phyloP scores from a whole-genome alignment of 2,113 vertebrate species.

The Antidorcas marsupialis region DNA sequence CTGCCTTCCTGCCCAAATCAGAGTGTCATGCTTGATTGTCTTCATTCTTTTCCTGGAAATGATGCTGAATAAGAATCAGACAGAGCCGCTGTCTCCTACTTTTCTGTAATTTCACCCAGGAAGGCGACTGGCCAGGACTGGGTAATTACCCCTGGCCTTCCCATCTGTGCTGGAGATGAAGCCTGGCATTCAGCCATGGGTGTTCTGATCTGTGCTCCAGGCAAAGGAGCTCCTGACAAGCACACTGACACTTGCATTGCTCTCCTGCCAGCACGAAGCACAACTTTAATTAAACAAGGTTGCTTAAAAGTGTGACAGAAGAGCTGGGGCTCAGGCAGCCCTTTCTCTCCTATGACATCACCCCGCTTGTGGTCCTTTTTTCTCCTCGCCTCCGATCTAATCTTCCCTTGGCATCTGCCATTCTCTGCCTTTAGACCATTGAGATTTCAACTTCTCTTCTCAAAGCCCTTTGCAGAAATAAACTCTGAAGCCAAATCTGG shows the following conservation, averaged over 20 bases:
- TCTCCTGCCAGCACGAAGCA: conserved; percentile 59
- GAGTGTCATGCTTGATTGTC: neutral
- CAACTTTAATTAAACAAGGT: conserved; percentile 75
- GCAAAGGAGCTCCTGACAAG: conserved; percentile 70
- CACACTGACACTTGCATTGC: conserved; percentile 72
- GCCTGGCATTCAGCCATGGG: conserved; percentile 50
- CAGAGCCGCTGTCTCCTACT: conserved; percentile 15
- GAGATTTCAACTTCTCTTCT: conserved; percentile 43
- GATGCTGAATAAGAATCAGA: conserved; percentile 33
- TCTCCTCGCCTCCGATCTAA: neutral
- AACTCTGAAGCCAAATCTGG: neutral
- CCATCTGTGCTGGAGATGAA: conserved; percentile 64
- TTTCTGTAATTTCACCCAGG: conserved; percentile 58
- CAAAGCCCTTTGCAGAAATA: conserved; percentile 50
- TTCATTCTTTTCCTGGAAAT: conserved; percentile 37
- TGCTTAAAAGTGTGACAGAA: conserved; percentile 63
- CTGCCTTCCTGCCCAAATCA: neutral
- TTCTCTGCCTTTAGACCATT: conserved; percentile 48
- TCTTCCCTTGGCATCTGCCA: conserved; percentile 27
- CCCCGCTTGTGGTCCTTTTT: neutral
- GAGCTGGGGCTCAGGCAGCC: conserved; percentile 41
- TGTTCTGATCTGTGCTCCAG: conserved; percentile 55
- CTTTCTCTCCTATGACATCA: conserved; percentile 49
- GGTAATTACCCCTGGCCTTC: conserved; percentile 72
- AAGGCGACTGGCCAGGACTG: conserved; percentile 28